Conservation (phyloP, 2,113 vertebrate species). For the Hipposideros armiger region DNA sequence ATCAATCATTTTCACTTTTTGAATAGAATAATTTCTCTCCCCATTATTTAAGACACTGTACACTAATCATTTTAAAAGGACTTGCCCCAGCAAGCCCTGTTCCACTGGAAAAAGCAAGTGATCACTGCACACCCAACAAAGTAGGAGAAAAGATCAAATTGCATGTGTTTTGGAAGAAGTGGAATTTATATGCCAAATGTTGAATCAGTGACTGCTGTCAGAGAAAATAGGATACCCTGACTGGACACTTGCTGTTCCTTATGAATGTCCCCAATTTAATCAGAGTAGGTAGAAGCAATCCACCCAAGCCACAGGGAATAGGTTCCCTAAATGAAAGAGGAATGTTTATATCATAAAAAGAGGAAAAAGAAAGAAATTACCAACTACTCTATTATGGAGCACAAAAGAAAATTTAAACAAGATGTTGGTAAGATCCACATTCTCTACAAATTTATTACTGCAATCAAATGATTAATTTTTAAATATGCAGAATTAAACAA, state of each 20-base stretch:
- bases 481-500: neutral
- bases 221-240: neutral
- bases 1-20: slow-evolving; percentile 41
- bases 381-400: neutral
- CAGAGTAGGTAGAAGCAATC: neutral
- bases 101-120: neutral
- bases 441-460: neutral
- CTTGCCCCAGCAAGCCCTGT: neutral
- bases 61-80: neutral
- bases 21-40: neutral
- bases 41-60: slow-evolving; percentile 1
- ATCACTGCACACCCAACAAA: neutral
- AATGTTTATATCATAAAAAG: neutral
- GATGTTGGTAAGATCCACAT: neutral
- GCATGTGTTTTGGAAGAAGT: neutral
- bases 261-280: neutral
- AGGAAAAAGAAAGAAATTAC: neutral
- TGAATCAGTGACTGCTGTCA: neutral
- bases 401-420: neutral
- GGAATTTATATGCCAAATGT: neutral
- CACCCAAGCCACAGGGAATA: neutral
- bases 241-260: neutral
- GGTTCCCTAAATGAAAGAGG: neutral
- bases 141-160: neutral
- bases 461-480: neutral